Percentiles rank a stretch among this genome's conserved stretches.
These are phyloP conservation scores for Piscicola geometra DNA, from an alignment of 2,888 invertebrate species.

Conservation along the genomic window DNA sequence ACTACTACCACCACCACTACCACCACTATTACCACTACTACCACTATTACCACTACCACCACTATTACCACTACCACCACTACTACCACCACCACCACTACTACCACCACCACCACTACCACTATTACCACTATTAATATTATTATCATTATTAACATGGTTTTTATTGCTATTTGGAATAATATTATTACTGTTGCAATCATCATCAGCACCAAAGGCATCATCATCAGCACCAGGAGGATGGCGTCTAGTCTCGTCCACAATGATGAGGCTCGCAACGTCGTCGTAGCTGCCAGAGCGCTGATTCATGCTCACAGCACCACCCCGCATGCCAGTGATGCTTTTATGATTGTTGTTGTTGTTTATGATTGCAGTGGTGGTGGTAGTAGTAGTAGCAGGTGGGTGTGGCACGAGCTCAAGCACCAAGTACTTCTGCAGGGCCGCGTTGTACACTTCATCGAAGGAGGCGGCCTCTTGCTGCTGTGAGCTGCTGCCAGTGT, in stretches of 20 bases:
- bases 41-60: background rate
- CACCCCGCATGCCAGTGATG: background rate
- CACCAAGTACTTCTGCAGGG: background rate
- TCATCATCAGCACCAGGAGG: background rate
- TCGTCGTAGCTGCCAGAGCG: slow-evolving; percentile 36
- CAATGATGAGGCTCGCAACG: slow-evolving; percentile 23
- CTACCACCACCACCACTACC: too few relatives aligned
- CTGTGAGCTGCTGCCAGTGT: background rate
- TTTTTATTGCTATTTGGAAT: too few relatives aligned
- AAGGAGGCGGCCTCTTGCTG: background rate
- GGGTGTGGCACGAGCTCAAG: background rate
- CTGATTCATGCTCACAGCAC: background rate
- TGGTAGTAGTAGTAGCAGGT: too few relatives aligned
- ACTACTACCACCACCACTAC: too few relatives aligned
- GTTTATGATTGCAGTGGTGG: too few relatives aligned
- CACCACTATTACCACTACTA: too few relatives aligned
- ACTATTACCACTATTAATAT: too few relatives aligned
- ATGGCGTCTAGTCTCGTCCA: background rate
- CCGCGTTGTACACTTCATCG: background rate
- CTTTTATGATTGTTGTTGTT: background rate
- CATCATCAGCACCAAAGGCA: background rate
- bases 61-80: background rate
- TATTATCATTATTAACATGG: too few relatives aligned
- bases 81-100: too few relatives aligned
- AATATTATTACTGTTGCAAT: background rate